Evolutionary conservation across 2,113 vertebrate genomes (phyloP).

Genomic region (Pogonocichla stellata): DNA sequence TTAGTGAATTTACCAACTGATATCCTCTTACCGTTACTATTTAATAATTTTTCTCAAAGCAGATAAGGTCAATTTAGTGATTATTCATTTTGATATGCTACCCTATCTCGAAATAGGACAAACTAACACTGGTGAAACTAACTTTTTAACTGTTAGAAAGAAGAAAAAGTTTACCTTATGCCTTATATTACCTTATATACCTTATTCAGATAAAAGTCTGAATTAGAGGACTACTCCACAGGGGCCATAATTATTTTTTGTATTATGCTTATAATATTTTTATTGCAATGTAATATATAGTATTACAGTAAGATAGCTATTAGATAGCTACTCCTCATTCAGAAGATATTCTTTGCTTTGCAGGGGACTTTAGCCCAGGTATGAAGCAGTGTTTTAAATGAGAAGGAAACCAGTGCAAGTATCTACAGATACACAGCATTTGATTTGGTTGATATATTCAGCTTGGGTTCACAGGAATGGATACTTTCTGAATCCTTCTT

Average conservation of each 20-base stretch:
- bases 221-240: neutral
- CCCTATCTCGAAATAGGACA: neutral
- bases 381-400: neutral
- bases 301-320: neutral
- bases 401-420: neutral
- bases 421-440: neutral
- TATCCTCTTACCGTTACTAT: neutral
- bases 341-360: neutral
- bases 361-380: no score
- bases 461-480: neutral
- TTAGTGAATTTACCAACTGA: neutral
- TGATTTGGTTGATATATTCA: neutral
- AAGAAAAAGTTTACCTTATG: neutral
- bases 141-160: neutral
- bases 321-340: neutral
- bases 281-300: neutral
- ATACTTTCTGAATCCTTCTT: neutral
- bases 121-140: neutral
- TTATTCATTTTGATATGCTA: neutral
- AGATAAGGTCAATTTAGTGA: neutral
- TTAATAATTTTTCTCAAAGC: neutral
- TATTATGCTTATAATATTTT: neutral
- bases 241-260: neutral
- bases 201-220: neutral
- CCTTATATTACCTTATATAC: neutral